phyloP scores from a whole-genome alignment of 2,888 invertebrate genomes.

The Gymnocheta viridis region DNA sequence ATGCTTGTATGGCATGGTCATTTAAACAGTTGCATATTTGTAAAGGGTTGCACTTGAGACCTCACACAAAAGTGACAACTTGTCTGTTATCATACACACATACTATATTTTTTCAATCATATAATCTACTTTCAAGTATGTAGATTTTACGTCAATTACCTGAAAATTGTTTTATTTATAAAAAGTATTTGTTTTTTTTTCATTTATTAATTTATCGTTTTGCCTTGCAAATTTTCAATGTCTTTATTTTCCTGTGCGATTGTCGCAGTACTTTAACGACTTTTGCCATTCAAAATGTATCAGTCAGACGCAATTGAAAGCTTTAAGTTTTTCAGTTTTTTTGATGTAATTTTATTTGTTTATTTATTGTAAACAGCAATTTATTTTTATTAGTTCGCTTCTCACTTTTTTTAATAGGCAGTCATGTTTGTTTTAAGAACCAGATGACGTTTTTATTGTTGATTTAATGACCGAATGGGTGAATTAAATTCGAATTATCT shows the following conservation, averaged over 20 bases:
- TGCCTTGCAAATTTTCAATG: neutral
- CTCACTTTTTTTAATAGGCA: neutral
- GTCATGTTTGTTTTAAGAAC: neutral
- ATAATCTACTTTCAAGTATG: neutral
- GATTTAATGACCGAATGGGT: neutral
- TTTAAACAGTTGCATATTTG: too few species aligned
- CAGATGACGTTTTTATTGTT: neutral
- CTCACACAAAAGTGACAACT: neutral
- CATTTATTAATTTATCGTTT: neutral
- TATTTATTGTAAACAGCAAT: neutral
- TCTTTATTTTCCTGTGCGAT: too few species aligned
- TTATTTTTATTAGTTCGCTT: neutral
- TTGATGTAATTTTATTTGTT: neutral
- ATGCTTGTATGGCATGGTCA: too few species aligned
- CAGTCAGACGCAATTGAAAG: neutral
- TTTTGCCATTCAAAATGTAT: neutral
- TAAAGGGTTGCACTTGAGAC: neutral
- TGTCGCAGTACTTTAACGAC: neutral
- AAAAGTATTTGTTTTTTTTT: neutral
- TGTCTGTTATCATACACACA: neutral
- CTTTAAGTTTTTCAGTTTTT: too few species aligned
- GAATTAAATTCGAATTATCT: neutral
- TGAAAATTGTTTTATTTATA: neutral
- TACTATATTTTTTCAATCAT: neutral
- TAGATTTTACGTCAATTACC: neutral